Evolutionary conservation across 2,888 invertebrate species (phyloP).

Genomic region (Acanthococcus lagerstroemiae): DNA sequence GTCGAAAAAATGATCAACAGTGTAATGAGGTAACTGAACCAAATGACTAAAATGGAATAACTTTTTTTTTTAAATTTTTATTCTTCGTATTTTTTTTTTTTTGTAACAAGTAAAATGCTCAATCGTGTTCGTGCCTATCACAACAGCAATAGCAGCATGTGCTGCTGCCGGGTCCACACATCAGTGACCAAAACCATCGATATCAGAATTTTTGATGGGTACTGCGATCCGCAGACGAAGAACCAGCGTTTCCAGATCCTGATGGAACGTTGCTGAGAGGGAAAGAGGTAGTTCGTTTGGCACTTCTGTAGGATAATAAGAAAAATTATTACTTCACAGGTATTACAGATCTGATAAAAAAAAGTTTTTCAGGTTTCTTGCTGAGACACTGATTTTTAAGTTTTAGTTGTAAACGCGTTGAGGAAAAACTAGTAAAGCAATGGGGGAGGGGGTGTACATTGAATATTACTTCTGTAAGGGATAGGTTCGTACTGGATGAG

Average conservation of each 20-base stretch:
- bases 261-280: conserved; percentile 41
- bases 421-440: no score
- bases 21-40: conserved; percentile 15
- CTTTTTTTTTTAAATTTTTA: not conserved
- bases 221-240: conserved; percentile 1
- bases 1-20: not conserved
- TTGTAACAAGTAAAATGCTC: not conserved
- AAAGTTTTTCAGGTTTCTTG: not conserved
- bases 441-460: no score
- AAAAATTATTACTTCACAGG: conserved; percentile 10
- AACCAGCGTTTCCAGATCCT: conserved; percentile 24
- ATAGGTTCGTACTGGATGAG: no score
- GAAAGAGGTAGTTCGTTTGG: conserved; percentile 45
- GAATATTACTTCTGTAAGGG: no score
- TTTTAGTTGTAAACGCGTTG: no score
- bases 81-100: not conserved
- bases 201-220: conserved; percentile 23
- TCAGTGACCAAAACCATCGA: conserved; percentile 20
- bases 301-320: conserved; percentile 41
- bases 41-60: conserved; percentile 5
- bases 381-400: no score
- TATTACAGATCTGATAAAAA: no score
- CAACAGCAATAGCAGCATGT: conserved; percentile 18
- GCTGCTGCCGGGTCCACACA: conserved; percentile 4
- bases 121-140: conserved; percentile 11